Evolutionary conservation across 2,113 vertebrate species (phyloP), one percentile per base, ranked within the genome.

Genomic region (Prionailurus viverrinus): DNA sequence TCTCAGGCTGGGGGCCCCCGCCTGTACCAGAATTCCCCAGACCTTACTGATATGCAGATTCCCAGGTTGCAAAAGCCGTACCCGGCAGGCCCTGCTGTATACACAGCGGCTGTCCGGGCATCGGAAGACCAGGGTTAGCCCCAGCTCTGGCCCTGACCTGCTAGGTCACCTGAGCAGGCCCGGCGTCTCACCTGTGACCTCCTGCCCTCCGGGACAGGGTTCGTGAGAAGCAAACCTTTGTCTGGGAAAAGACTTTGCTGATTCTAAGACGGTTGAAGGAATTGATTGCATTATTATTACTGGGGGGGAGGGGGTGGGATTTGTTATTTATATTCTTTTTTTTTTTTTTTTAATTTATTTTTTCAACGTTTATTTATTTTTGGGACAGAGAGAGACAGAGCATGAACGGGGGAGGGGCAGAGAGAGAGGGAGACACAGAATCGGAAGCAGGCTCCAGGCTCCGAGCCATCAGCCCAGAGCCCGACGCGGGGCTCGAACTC

Each of bases 141-240:
- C 29, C 8, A 14, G 58, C 2, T 39, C 58, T 31, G 51, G 25
- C 33, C 63, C 61, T 53, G 69, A 76, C 48, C 29, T 9, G 1
- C 51, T 21, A 10, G 69, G 66, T 73, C 74, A 36, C 53, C 5
- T 36, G 15, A 14, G 19, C 12, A 4, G 63, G 12, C 45, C 76
- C 39, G 71, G 19, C 65, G 18, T 15, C 83, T 94, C 16, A 0
- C n/a, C 65, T 36, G 27, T 66, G n/a, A 55, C 66, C 31, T 53
- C 33, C 53, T 13, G 41, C 23, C 21, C 21, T 69, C 10, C 12
- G 15, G 9, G 6, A 9, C 31, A 2, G 68, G 7, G 80, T 68
- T n/a, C 2, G 0, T 2, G 61, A 63, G n/a, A 89, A 25, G 25
- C 55, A 41, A 14, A 39, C 18, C 18, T 27, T 4, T 36, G 48